phyloP scores from a whole-genome alignment of 1,140 invertebrate genomes.

The Apis cerana region DNA sequence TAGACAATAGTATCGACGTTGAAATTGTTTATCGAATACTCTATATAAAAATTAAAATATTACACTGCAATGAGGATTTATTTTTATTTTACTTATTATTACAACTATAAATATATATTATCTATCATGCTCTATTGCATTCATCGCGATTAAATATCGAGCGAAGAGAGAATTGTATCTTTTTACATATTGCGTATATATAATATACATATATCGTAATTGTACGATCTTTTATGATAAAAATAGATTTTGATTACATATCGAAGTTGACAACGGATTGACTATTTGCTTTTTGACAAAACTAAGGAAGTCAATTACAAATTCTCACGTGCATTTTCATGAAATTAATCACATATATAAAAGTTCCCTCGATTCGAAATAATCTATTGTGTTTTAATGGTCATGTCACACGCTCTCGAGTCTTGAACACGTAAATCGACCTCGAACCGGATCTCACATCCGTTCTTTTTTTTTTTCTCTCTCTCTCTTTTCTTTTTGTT shows the following conservation, averaged over 20 bases:
- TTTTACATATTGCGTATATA: background rate
- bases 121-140: too few relatives aligned
- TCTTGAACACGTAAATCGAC: constrained; percentile 58
- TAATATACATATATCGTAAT: constrained; percentile 28
- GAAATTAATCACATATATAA: constrained; percentile 49
- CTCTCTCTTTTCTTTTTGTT: background rate
- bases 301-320: constrained; percentile 19
- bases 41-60: background rate
- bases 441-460: constrained; percentile 58
- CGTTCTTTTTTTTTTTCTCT: constrained; percentile 10
- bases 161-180: constrained; percentile 33
- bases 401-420: constrained; percentile 60
- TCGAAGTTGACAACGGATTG: too few relatives aligned
- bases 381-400: constrained; percentile 62
- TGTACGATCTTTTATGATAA: background rate
- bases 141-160: constrained; percentile 23
- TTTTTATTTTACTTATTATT: background rate
- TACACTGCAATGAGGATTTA: background rate
- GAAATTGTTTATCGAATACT: background rate
- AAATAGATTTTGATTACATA: too few relatives aligned
- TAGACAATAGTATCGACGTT: too few relatives aligned
- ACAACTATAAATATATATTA: too few relatives aligned
- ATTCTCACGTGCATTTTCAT: constrained; percentile 34
- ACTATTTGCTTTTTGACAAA: too few relatives aligned
- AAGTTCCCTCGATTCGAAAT: constrained; percentile 34